Conservation (phyloP, 2,113 vertebrate species). For the Lepisosteus oculatus region DNA sequence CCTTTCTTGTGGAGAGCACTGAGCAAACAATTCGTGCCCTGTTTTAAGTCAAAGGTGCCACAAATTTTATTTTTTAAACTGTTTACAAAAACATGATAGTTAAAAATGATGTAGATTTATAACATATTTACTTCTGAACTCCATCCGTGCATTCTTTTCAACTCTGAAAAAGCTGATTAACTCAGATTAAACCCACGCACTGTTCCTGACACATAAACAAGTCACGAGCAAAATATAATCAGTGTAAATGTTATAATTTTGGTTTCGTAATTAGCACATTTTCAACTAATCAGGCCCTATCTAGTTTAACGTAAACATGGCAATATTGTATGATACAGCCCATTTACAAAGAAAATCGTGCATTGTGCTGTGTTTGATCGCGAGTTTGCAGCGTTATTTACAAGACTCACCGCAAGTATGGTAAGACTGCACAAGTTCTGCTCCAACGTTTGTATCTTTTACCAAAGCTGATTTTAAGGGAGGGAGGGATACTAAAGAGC, state of each 20-base stretch:
- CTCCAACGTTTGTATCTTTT: slow-evolving; percentile 21
- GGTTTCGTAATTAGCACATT: slow-evolving; percentile 38
- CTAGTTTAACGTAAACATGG: slow-evolving; percentile 60
- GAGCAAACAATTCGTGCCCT: slow-evolving; percentile 46
- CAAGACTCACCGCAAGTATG: slow-evolving; percentile 34
- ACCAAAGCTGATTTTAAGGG: slow-evolving; percentile 39
- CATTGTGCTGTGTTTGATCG: slow-evolving; percentile 42
- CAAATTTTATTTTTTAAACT: slow-evolving; percentile 37
- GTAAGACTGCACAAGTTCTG: slow-evolving; percentile 14
- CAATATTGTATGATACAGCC: slow-evolving; percentile 50
- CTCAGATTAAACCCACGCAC: slow-evolving; percentile 46
- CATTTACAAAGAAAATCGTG: slow-evolving; percentile 58
- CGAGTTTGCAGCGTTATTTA: slow-evolving; percentile 40
- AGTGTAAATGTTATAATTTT: slow-evolving; percentile 17
- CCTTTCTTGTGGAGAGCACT: slow-evolving; percentile 52
- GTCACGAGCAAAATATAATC: slow-evolving; percentile 25
- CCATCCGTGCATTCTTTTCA: slow-evolving; percentile 30
- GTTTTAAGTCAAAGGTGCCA: slow-evolving; percentile 45
- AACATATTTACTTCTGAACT: slow-evolving; percentile 60
- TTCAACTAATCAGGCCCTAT: slow-evolving; percentile 57
- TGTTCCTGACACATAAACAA: slow-evolving; percentile 57
- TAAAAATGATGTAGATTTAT: slow-evolving; percentile 60
- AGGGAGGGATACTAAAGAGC: slow-evolving; percentile 27
- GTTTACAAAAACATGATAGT: slow-evolving; percentile 54
- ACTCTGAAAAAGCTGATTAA: slow-evolving; percentile 56